Evolutionary conservation across 1,140 invertebrate genomes (phyloP), one percentile per base, ranked within the genome.

Genomic region (Scaptomyza hsui): DNA sequence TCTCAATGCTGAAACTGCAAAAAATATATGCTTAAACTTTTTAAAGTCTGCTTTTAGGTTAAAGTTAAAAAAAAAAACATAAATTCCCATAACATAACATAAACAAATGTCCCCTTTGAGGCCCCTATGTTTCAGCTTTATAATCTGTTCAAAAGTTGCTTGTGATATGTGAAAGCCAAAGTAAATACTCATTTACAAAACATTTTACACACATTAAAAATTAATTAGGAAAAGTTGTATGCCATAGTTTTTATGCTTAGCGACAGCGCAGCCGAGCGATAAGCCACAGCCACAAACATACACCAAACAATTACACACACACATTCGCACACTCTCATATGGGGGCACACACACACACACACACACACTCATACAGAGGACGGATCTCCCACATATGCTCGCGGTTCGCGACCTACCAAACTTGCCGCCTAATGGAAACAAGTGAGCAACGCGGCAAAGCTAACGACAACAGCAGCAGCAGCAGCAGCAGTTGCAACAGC

Each of bases 191-290:
- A 74, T 74, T 75, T 88, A 62, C 65, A 75, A 61, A 81, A 88
- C 81, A 86, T 86, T 86, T 88, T 74, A 70, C 78, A 72, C 68
- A 81, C 81, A 86, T 86, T 86, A 86, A 86, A 86, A 86, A 86
- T 86, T 88, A 86, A 86, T 86, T 86, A 86, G 64, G 72, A 77
- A 88, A 86, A 88, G 70, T 86, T 88, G 74, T 56, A 19, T 75
- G 57, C 51, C 73, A 70, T 80, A 86, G 80, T 86, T 85, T 85
- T 85, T 85, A 81, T 83, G 80, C 79, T 70, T 64, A 68, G 73
- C 81, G 77, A 86, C 73, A 86, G 79, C 52, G 60, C 78, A 81
- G 55, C 52, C 63, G 49, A 70, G 70, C 78, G 78, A 82, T 81
- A 82, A 81, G 78, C 74, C 39, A 9, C 6, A 12, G 26, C 18